A percentile compares a stretch with the other conserved stretches of the same genome.
Conservation (phyloP, 2,113 vertebrate species). For the Hepsetus odoe region DNA sequence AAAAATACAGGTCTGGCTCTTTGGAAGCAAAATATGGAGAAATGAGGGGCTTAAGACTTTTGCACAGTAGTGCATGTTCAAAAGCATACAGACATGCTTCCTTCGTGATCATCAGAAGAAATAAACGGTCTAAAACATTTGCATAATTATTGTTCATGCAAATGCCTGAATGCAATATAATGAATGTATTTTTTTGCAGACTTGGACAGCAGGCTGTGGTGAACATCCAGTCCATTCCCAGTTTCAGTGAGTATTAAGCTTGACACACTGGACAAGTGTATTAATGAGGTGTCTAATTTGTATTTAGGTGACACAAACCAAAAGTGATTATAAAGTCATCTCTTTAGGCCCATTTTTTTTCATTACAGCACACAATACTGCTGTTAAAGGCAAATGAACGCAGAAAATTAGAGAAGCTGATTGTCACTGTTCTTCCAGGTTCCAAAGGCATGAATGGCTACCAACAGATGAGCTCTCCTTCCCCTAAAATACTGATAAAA, state of each 20-base stretch:
- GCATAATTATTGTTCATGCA: no score
- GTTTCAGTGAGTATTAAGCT: constrained; percentile 68
- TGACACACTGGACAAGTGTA: neutral
- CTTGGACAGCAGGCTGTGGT: constrained; percentile 72
- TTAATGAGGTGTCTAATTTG: neutral
- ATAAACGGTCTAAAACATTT: no score
- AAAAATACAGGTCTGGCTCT: no score
- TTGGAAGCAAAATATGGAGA: no score
- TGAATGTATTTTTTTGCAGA: constrained; percentile 53
- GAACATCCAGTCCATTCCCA: constrained; percentile 71
- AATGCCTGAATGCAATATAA: neutral
- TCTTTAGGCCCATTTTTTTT: no score
- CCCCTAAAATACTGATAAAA: constrained; percentile 75
- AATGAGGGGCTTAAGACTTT: no score
- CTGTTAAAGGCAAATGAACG: no score
- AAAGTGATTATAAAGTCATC: no score
- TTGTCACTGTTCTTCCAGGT: constrained; percentile 50
- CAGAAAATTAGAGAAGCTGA: neutral
- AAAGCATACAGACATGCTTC: no score
- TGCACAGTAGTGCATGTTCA: no score
- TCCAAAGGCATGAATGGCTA: constrained; percentile 66
- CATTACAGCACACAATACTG: no score
- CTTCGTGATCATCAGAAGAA: no score
- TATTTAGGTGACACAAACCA: neutral
- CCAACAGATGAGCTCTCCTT: constrained; percentile 66